These are phyloP conservation scores for Apus apus DNA, from an alignment of 2,113 vertebrate species.

Conservation along the genomic window DNA sequence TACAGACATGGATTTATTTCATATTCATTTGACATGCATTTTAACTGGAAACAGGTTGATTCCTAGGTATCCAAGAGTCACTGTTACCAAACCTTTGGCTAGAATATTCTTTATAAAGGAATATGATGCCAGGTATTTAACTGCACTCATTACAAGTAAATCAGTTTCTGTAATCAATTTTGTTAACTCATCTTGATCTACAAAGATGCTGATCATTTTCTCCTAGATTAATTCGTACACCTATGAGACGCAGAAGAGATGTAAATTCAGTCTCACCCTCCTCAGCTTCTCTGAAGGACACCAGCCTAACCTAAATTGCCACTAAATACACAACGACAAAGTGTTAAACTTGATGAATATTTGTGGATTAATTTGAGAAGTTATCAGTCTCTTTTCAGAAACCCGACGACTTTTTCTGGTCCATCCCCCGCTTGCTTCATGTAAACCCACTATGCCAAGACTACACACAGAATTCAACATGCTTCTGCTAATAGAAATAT, in stretches of 20 bases:
- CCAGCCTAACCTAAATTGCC: not conserved
- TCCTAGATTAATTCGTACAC: not conserved
- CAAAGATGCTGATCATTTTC: not conserved
- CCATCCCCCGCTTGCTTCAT: not conserved
- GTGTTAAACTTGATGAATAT: conserved; percentile 18
- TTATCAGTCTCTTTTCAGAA: conserved; percentile 1
- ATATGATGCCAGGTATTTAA: not conserved
- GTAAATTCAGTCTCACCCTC: not conserved
- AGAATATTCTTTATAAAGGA: not conserved
- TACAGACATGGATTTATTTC: not conserved
- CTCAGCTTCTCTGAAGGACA: not conserved
- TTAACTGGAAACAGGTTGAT: conserved; percentile 27
- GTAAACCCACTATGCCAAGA: not conserved
- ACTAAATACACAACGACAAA: not conserved
- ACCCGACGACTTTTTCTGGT: conserved; percentile 23
- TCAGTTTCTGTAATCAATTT: not conserved
- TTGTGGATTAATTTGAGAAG: conserved; percentile 18
- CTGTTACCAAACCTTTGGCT: not conserved
- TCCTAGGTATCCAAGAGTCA: conserved; percentile 1
- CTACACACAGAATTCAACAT: conserved; percentile 34
- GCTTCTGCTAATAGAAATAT: conserved; percentile 27
- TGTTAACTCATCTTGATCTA: conserved; percentile 20
- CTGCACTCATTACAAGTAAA: not conserved
- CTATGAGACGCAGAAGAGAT: not conserved
- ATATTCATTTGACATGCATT: not conserved